Conservation (phyloP, 2,888 invertebrate genomes). For the Melanchra persicariae region DNA sequence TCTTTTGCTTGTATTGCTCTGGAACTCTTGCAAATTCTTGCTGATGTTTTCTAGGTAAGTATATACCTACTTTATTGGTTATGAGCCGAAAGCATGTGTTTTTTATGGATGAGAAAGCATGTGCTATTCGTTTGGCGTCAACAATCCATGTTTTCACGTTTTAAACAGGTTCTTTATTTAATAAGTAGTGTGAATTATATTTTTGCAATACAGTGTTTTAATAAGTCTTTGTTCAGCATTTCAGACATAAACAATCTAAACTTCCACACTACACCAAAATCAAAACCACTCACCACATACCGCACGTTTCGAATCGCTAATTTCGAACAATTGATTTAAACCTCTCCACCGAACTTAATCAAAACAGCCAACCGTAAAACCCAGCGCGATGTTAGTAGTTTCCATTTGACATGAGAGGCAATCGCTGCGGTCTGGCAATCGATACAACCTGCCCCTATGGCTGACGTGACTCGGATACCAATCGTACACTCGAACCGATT, state of each 20-base stretch:
- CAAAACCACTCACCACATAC: constrained; percentile 1
- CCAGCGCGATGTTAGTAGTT: constrained; percentile 46
- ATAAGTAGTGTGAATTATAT: too few relatives aligned
- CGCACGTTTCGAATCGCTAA: constrained; percentile 23
- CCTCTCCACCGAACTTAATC: constrained; percentile 41
- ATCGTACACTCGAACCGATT: constrained; percentile 56
- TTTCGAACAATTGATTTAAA: constrained; percentile 42
- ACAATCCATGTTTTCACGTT: too few relatives aligned
- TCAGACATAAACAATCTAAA: neutral
- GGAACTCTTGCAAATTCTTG: too few relatives aligned
- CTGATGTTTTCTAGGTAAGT: too few relatives aligned
- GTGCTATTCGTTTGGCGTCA: too few relatives aligned
- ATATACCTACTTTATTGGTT: too few relatives aligned
- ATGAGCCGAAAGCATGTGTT: too few relatives aligned
- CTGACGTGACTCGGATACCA: constrained; percentile 70
- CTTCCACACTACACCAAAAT: neutral
- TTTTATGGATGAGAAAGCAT: too few relatives aligned
- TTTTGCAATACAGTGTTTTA: too few relatives aligned
- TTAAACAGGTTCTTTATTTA: too few relatives aligned
- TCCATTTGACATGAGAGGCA: constrained; percentile 53
- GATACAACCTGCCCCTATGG: constrained; percentile 74
- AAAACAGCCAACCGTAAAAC: constrained; percentile 37
- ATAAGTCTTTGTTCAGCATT: too few relatives aligned
- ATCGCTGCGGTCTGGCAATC: constrained; percentile 59
- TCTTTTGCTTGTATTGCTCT: too few relatives aligned